Base-by-base conservation (phyloP, 53 echinoderm and acorn worm species). In the Holothuria leucospilota region DNA sequence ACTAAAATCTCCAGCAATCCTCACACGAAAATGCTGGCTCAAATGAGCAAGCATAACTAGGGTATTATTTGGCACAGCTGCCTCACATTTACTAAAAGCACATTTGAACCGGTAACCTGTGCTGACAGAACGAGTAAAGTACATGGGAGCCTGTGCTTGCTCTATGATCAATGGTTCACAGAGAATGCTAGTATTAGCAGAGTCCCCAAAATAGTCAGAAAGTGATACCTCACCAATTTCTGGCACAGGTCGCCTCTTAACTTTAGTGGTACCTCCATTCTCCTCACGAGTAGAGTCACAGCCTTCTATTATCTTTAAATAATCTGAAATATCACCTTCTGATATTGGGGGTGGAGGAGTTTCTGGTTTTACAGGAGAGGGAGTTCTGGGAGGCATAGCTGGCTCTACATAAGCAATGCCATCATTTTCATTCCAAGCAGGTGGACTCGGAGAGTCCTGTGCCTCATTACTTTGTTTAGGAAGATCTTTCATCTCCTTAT, bases 241-340 rank as follows among this genome's bases (percentile, higher is more conserved):
- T 20, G 65, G 51, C 11, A 73, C 62, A 3, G 77, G 77, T 29
- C 66, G 30, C 65, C 14, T 39, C 7, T 29, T n/a, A 18, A 65
- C 51, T 20, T 25, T 61, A 60, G 63, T 59, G 41, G 61, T 11
- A 10, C 77, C 79, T 13, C 82, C 87, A 27, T 71, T 79, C 39
- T 81, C 90, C 20, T 80, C 27, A 51, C 62, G 29, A 38, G 20
- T 16, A 38, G 80, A 80, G 21, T 80, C 60, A 46, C 87, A 40
- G 14, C 78, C 79, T 65, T 82, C 86, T 67, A 92, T 51, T 38
- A 92, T 81, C 78, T 86, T 81, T 60, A 89, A 69, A 63, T 92
- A 92, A 53, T 92, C 92, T 20, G 89, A 81, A 59, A 92, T 89
- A 78, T 92, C 92, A 59, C 85, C 89, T 81, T 92, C 92, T 20